phyloP scores from a whole-genome alignment of 2,797 vertebrate genomes.

The Vipera ursinii region DNA sequence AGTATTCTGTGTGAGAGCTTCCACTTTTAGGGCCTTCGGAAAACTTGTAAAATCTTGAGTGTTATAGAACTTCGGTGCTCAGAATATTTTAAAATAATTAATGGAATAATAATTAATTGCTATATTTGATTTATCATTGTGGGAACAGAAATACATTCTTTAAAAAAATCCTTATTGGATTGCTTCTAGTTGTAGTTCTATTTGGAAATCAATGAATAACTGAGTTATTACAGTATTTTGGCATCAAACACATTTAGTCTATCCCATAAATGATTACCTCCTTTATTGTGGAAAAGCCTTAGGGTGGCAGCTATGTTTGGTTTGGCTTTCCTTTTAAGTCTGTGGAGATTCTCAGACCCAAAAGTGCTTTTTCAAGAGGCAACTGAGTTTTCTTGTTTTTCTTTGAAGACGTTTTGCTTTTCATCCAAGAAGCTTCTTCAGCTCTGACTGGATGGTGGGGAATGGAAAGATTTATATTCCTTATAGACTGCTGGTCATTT shows the following conservation, averaged over 20 bases:
- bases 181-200: not conserved
- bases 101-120: not conserved
- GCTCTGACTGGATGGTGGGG: no score
- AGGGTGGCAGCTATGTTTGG: not conserved
- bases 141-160: not conserved
- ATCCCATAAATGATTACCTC: not conserved
- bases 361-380: no score
- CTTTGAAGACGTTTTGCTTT: no score
- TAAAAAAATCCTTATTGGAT: not conserved
- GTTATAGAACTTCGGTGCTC: not conserved
- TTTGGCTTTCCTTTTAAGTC: not conserved
- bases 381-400: no score
- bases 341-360: no score
- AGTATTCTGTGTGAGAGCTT: not conserved
- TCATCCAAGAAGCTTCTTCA: no score
- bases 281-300: not conserved
- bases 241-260: not conserved
- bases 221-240: not conserved
- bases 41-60: not conserved
- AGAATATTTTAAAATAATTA: not conserved
- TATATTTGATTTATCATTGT: not conserved
- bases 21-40: not conserved
- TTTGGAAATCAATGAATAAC: not conserved
- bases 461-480: no score
- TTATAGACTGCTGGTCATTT: no score